Conservation (phyloP, 1,140 invertebrate genomes). For the Anoplolepis gracilipes region DNA sequence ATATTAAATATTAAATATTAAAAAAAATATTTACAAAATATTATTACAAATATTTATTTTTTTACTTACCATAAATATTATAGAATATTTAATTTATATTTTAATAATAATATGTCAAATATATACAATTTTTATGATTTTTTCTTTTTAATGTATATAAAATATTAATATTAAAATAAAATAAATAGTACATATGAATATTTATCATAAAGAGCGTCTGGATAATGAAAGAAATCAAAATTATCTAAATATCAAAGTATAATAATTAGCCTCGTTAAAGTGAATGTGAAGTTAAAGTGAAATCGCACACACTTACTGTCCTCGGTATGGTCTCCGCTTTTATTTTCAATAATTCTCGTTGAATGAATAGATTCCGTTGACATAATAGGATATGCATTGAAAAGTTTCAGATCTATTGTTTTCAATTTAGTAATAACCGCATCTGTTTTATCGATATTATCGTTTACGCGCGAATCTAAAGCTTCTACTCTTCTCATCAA, state of each 20-base stretch:
- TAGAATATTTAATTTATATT: too few relatives aligned
- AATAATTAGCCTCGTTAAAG: not conserved
- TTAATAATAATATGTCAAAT: too few relatives aligned
- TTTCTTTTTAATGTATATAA: too few relatives aligned
- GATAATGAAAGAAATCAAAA: not conserved
- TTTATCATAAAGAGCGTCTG: too few relatives aligned
- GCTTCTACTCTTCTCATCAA: conserved; percentile 93
- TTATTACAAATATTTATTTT: too few relatives aligned
- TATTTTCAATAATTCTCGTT: conserved; percentile 74
- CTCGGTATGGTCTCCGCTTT: conserved; percentile 73
- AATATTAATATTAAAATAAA: too few relatives aligned
- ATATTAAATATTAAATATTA: too few relatives aligned
- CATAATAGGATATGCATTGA: conserved; percentile 85
- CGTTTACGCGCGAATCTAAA: conserved; percentile 91
- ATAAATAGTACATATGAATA: too few relatives aligned
- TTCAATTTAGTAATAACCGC: conserved; percentile 91
- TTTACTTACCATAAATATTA: too few relatives aligned
- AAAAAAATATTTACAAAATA: too few relatives aligned
- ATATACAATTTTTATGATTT: too few relatives aligned
- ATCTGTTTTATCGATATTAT: conserved; percentile 94
- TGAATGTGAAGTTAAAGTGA: too few relatives aligned
- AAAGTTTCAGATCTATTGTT: conserved; percentile 90
- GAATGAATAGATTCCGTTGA: conserved; percentile 74
- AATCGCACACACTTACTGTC: conserved; percentile 68
- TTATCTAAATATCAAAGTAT: not conserved